Evolutionary conservation across 1,140 invertebrate species (phyloP), one percentile per base, ranked within the genome.

Genomic region (Bombus terrestris): DNA sequence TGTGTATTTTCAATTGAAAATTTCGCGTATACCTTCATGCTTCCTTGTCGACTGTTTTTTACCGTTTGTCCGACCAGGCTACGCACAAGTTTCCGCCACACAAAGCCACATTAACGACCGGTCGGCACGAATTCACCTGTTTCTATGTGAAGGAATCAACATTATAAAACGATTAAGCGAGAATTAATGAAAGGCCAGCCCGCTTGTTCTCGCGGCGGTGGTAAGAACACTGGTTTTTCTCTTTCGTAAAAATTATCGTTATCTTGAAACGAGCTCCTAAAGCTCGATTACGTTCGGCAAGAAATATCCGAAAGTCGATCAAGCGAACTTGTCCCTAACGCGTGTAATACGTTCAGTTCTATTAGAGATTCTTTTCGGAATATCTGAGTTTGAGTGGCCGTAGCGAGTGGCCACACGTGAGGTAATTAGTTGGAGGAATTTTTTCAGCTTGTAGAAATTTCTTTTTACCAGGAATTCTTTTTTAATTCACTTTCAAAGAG

Each of bases 71-170:
- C 35, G 35, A 47, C 59, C 25, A 62, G 53, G 66, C 66, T 71
- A 68, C 76, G 83, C 83, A 84, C 83, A 84, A 79, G 25, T 72
- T 79, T 47, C 64, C 43, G n/a, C 25, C 79, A 73, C 37, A 41
- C 47, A 62, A 13, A 28, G 22, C 32, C 32, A 4, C 32, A 13
- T 62, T 66, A 76, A 83, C 72, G 41, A 83, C 2, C 59, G 39
- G 32, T 64, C n/a, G 57, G 1, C 32, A 62, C 71, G 69, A 73
- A 43, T 62, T 74, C 53, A 43, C 53, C 9, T n/a, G 59, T 74
- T 66, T 43, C 69, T n/a, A 13, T 43, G 13, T 2, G 32, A 71
- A 10, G 5, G 39, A 68, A 69, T 53, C 62, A 18, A 69, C 47
- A 57, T 78, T 83, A 59, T 28, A 71, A 78, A 78, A 78, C 37